Evolutionary conservation across 2,113 vertebrate genomes (phyloP).

Genomic region (Pelecanus crispus): DNA sequence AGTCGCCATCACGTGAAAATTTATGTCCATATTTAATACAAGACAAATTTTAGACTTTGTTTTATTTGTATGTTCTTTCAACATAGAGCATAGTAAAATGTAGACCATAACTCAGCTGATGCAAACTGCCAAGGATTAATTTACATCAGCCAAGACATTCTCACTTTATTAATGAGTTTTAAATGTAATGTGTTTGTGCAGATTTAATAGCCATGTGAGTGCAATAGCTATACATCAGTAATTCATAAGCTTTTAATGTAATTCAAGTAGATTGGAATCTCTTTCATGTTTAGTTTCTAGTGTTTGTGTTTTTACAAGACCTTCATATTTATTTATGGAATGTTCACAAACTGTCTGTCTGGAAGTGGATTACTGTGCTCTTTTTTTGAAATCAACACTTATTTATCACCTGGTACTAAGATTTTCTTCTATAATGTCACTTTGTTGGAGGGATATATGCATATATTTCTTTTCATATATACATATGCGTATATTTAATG

Average conservation of each 20-base stretch:
- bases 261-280: conserved; percentile 4
- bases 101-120: not conserved
- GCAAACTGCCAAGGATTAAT: not conserved
- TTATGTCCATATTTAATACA: not conserved
- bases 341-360: conserved; percentile 22
- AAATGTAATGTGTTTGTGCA: not conserved
- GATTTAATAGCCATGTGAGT: not conserved
- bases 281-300: conserved; percentile 30
- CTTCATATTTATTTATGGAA: conserved; percentile 33
- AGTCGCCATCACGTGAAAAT: not conserved
- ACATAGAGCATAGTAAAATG: not conserved
- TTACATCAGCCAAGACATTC: not conserved
- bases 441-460: not conserved
- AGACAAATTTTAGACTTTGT: not conserved
- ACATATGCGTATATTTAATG: not conserved
- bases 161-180: not conserved
- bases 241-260: conserved; percentile 1
- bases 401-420: not conserved
- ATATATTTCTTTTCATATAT: conserved; percentile 4
- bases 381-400: not conserved
- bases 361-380: not conserved
- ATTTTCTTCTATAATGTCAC: conserved; percentile 14
- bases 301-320: conserved; percentile 29
- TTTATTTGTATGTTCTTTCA: not conserved
- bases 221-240: not conserved